Conservation (phyloP, 2,113 vertebrate genomes). For the Gobius niger region DNA sequence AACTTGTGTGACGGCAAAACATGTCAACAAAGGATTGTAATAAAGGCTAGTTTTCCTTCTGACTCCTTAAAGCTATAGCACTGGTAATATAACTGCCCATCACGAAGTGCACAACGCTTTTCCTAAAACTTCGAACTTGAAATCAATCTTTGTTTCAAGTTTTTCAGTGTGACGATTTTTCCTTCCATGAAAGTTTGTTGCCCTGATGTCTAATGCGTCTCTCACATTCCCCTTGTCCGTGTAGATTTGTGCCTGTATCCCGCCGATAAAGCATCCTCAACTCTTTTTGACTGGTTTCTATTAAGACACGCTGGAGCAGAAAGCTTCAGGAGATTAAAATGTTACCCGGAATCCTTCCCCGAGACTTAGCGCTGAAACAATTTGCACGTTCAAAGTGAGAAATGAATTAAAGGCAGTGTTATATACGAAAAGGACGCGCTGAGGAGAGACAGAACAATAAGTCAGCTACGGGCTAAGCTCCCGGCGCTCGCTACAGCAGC, state of each 20-base stretch:
- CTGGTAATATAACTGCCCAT: too few species aligned
- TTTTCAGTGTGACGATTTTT: too few species aligned
- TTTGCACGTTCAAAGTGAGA: not conserved
- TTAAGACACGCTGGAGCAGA: constrained; percentile 25
- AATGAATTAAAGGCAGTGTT: constrained; percentile 5
- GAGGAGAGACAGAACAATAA: constrained; percentile 5
- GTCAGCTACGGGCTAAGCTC: constrained; percentile 6
- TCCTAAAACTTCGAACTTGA: too few species aligned
- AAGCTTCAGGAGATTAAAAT: constrained; percentile 7
- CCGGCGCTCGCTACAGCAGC: not conserved
- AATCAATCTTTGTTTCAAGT: too few species aligned
- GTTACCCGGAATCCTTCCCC: constrained; percentile 4
- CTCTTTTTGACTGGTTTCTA: constrained; percentile 32
- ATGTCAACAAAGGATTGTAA: too few species aligned
- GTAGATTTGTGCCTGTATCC: constrained; percentile 44
- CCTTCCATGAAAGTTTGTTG: not conserved
- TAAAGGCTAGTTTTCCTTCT: too few species aligned
- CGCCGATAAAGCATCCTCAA: constrained; percentile 44
- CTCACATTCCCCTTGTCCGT: constrained; percentile 15
- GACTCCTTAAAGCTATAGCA: too few species aligned
- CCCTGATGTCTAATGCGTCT: not conserved
- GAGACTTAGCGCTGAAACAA: not conserved
- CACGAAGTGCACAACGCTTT: too few species aligned
- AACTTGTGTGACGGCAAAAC: too few species aligned
- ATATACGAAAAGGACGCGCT: not conserved